Percentiles rank a stretch among this genome's conserved stretches.
phyloP scores from a whole-genome alignment of 2,888 invertebrate genomes.

The Dorcus hopei region DNA sequence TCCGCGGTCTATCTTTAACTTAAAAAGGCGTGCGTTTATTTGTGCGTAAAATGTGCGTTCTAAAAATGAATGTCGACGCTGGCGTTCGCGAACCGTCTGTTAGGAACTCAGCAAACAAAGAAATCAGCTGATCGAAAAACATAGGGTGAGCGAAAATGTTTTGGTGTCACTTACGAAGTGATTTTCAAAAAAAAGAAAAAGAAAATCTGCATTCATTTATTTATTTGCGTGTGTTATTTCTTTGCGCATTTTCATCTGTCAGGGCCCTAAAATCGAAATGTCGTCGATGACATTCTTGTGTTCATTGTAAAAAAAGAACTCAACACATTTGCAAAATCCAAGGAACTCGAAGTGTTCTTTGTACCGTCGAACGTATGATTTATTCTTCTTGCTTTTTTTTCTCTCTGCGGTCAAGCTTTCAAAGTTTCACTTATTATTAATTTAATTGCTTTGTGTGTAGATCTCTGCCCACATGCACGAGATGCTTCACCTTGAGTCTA shows the following conservation, averaged over 20 bases:
- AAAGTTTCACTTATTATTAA: no score
- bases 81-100: neutral
- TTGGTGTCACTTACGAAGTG: conserved; percentile 3
- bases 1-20: conserved; percentile 19
- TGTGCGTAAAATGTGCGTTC: conserved; percentile 16
- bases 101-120: conserved; percentile 62
- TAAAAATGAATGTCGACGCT: conserved; percentile 46
- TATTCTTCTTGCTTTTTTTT: no score
- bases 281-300: neutral
- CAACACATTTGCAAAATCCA: no score
- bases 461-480: no score
- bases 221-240: neutral
- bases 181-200: neutral
- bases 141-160: conserved; percentile 30
- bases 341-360: no score
- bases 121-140: conserved; percentile 70
- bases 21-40: conserved; percentile 14
- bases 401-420: no score
- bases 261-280: neutral
- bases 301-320: neutral
- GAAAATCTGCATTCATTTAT: no score
- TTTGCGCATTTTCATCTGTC: neutral
- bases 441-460: no score
- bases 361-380: no score
- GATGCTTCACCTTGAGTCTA: no score